Conservation (phyloP, 2,797 vertebrate species). For the Triplophysa yarkandensis region DNA sequence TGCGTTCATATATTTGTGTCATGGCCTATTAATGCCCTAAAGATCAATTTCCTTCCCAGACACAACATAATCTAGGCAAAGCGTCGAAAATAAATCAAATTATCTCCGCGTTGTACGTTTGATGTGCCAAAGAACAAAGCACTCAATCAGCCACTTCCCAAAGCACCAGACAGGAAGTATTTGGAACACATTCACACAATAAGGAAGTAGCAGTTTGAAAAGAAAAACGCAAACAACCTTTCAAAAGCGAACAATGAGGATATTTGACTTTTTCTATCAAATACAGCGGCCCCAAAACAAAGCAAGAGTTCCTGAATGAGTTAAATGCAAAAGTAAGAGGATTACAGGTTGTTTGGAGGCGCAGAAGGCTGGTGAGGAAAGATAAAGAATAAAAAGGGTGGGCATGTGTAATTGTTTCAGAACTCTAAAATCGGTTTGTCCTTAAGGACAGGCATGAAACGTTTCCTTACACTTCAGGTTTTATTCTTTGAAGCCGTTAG, state of each 20-base stretch:
- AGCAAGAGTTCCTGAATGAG: constrained; percentile 57
- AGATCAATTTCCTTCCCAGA: constrained; percentile 61
- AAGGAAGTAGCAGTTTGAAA: constrained; percentile 24
- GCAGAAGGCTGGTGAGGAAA: constrained; percentile 68
- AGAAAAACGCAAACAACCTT: constrained; percentile 31
- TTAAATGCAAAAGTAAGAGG: constrained; percentile 75
- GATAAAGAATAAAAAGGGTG: constrained; percentile 68
- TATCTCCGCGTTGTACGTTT: constrained; percentile 24
- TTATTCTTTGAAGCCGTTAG: constrained; percentile 33
- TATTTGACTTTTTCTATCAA: constrained; percentile 63
- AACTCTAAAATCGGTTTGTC: constrained; percentile 57
- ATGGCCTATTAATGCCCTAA: constrained; percentile 11
- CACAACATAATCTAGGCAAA: constrained; percentile 50
- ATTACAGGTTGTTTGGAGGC: constrained; percentile 76
- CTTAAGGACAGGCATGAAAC: constrained; percentile 38
- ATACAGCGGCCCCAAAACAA: constrained; percentile 58
- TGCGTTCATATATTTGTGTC: constrained; percentile 11
- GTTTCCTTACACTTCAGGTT: constrained; percentile 56
- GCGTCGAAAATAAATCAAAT: constrained; percentile 53
- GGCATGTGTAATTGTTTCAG: constrained; percentile 64
- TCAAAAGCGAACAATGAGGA: constrained; percentile 54
- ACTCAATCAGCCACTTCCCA: constrained; percentile 38
- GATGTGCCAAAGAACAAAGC: constrained; percentile 36
- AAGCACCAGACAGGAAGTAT: constrained; percentile 43
- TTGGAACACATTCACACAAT: constrained; percentile 44